These are phyloP conservation scores for Odontocolon sp. DNA, from an alignment of 2,888 invertebrate genomes.

Conservation along the genomic window DNA sequence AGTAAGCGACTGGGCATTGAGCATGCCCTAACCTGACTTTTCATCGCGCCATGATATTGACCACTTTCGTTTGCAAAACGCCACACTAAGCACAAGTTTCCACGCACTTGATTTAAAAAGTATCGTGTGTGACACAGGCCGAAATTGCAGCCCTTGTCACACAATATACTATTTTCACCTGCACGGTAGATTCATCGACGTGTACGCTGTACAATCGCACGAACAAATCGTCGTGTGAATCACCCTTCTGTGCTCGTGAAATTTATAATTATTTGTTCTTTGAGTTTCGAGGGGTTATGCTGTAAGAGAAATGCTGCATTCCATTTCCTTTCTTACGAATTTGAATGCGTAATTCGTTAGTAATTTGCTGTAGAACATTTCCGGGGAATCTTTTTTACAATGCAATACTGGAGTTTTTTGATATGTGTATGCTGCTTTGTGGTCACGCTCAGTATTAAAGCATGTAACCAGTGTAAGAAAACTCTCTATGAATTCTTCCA, in stretches of 20 bases:
- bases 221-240: constrained; percentile 2
- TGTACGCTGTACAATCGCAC: constrained; percentile 27
- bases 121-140: too few species aligned
- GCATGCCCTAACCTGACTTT: too few species aligned
- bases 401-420: constrained; percentile 14
- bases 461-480: constrained; percentile 15
- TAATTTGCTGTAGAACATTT: neutral
- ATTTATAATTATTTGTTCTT: neutral
- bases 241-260: neutral
- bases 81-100: too few species aligned
- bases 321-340: neutral
- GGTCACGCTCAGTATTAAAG: constrained; percentile 46
- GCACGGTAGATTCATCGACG: constrained; percentile 46
- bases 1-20: too few species aligned
- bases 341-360: neutral
- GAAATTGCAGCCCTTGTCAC: too few species aligned
- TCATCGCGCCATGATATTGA: too few species aligned
- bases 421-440: constrained; percentile 52
- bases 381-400: neutral
- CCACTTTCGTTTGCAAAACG: too few species aligned
- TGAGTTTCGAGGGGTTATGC: too few species aligned
- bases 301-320: neutral
- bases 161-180: constrained; percentile 29
- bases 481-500: constrained; percentile 38
- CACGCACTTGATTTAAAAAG: too few species aligned